Conservation (phyloP, 2,797 vertebrate species). For the Anabas testudineus region DNA sequence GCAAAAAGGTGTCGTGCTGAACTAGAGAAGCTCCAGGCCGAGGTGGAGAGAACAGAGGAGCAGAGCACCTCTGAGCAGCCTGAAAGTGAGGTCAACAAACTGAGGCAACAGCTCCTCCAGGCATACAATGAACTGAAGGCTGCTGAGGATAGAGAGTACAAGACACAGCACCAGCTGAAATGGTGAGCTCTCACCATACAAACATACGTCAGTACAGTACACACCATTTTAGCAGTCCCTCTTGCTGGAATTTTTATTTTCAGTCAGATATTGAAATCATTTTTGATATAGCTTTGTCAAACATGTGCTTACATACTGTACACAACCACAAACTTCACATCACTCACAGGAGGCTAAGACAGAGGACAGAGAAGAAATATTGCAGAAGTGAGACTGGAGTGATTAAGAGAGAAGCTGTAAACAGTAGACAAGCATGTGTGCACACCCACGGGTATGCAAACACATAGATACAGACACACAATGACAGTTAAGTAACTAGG, state of each 20-base stretch:
- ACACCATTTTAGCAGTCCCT: constrained; percentile 16
- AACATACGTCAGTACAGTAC: not conserved
- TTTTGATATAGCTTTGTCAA: not conserved
- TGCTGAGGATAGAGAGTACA: constrained; percentile 85
- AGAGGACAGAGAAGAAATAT: constrained; percentile 13
- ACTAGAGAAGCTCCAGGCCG: constrained; percentile 81
- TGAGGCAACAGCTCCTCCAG: constrained; percentile 89
- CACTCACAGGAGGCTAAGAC: constrained; percentile 6
- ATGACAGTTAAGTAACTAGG: constrained; percentile 18
- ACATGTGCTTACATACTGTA: constrained; percentile 9
- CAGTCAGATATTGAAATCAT: constrained; percentile 9
- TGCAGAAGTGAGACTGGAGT: constrained; percentile 52
- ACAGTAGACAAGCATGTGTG: not conserved
- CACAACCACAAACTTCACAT: not conserved
- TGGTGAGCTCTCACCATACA: constrained; percentile 83
- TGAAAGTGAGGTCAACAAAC: constrained; percentile 85
- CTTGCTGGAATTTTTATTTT: constrained; percentile 23
- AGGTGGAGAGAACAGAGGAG: constrained; percentile 84
- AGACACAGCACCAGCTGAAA: constrained; percentile 84
- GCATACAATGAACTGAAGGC: constrained; percentile 86
- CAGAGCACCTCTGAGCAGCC: constrained; percentile 80
- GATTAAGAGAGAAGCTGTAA: constrained; percentile 27
- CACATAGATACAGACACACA: not conserved
- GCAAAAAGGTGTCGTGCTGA: constrained; percentile 82
- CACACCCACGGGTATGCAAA: constrained; percentile 1